Percentiles rank a stretch among this genome's conserved stretches.
Conservation (phyloP, 2,113 vertebrate genomes). For the Scartelaos histophorus region DNA sequence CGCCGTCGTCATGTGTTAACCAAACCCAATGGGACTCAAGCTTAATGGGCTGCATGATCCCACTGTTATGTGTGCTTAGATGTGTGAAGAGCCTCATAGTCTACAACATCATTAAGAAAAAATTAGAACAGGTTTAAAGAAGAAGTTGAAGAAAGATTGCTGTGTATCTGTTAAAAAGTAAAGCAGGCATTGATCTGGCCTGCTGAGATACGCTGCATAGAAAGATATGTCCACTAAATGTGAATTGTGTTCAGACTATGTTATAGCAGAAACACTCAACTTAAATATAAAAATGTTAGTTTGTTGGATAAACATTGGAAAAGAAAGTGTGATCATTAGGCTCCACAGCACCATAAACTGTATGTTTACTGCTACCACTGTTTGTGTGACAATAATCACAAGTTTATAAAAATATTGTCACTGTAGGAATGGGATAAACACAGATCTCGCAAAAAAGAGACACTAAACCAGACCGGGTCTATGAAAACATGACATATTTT, state of each 20-base stretch:
- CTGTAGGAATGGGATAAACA: no score
- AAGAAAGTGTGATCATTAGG: not conserved
- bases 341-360: no score
- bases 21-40: conserved; percentile 20
- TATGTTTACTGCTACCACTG: no score
- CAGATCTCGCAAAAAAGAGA: no score
- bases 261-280: not conserved
- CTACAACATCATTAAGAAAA: conserved; percentile 15
- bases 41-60: conserved; percentile 9
- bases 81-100: not conserved
- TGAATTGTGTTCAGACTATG: not conserved
- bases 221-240: conserved; percentile 24
- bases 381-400: no score
- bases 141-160: not conserved
- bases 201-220: conserved; percentile 24
- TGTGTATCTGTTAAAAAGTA: conserved; percentile 27
- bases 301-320: not conserved
- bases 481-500: no score
- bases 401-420: no score
- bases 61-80: conserved; percentile 17
- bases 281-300: not conserved
- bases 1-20: conserved; percentile 35
- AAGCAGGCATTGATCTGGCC: conserved; percentile 48
- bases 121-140: conserved; percentile 1
- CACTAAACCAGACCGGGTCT: no score